Evolutionary conservation across 2,113 vertebrate genomes (phyloP), one percentile per base, ranked within the genome.

Genomic region (Plectropomus leopardus): DNA sequence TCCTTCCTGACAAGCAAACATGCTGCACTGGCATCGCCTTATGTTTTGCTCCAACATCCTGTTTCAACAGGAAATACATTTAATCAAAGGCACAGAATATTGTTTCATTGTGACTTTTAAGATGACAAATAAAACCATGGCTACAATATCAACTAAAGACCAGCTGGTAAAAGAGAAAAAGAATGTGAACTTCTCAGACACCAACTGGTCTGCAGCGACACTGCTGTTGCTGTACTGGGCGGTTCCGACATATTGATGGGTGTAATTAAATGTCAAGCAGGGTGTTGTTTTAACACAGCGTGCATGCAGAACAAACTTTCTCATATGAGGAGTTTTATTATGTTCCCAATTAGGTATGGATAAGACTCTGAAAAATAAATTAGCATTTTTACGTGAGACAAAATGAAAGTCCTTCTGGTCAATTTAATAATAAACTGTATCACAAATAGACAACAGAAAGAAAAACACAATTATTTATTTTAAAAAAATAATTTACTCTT

Each of bases 31-130:
- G 19, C 5, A 15, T 24, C 32, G 24, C 13, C 16, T 3, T 5
- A 45, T 42, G 66, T 53, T 76, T 45, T 45, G 9, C 58, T 42
- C 16, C 45, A 24, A 55, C 58, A 70, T 73, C 76, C 48, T 28
- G 61, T 68, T 72, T 23, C 14, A 58, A 67, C 54, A 72, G 16
- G 47, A 78, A 58, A 11, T 23, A 0, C 19, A 5, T 42, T 5
- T 26, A 19, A 21, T 16, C 2, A 6, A 24, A 34, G 36, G 2
- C n/a, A 50, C 13, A 32, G 10, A 23, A 13, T 7, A 36, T 3
- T 8, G 0, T 7, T 15, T 76, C 19, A 57, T 21, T 28, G 14
- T 26, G 42, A 32, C 26, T 15, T 58, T 55, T 16, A 16, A 26
- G 24, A 61, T n/a, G n/a, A 28, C 5, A 42, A 61, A 42, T 15